A percentile compares a stretch with the other conserved stretches of the same genome.
Evolutionary conservation across 2,797 vertebrate genomes (phyloP).

Genomic region (Austrolebias charrua): DNA sequence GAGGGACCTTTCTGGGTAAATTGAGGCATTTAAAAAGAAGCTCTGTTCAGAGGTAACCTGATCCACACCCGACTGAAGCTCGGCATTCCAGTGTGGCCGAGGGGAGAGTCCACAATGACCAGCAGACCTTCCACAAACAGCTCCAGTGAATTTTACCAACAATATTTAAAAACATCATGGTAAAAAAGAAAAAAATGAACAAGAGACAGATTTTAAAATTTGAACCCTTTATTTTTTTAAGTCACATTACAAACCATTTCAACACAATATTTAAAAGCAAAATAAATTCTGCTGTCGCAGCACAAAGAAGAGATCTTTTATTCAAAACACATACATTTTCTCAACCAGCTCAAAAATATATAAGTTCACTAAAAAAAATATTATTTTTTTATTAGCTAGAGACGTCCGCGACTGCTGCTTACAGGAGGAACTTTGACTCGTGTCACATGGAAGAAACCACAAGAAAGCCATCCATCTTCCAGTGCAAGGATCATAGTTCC

Average conservation of each 20-base stretch:
- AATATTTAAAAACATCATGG: constrained; percentile 4
- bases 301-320: constrained; percentile 28
- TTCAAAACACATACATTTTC: constrained; percentile 2
- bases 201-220: constrained; percentile 4
- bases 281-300: constrained; percentile 58
- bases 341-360: constrained; percentile 12
- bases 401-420: constrained; percentile 39
- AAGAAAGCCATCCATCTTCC: constrained; percentile 63
- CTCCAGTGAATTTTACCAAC: constrained; percentile 6
- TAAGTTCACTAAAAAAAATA: too few species aligned
- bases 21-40: constrained; percentile 81
- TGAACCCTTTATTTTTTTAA: constrained; percentile 51
- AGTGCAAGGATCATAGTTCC: constrained; percentile 77
- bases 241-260: constrained; percentile 27
- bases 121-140: constrained; percentile 53
- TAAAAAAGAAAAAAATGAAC: constrained; percentile 23
- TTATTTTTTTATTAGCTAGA: constrained; percentile 8
- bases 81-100: constrained; percentile 74
- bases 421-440: constrained; percentile 76
- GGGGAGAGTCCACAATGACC: constrained; percentile 68
- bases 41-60: constrained; percentile 83
- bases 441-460: constrained; percentile 69
- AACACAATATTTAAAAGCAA: constrained; percentile 6
- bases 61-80: constrained; percentile 77
- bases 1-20: constrained; percentile 75